Conservation (phyloP, 2,888 invertebrate genomes). For the Ellobium chinense region DNA sequence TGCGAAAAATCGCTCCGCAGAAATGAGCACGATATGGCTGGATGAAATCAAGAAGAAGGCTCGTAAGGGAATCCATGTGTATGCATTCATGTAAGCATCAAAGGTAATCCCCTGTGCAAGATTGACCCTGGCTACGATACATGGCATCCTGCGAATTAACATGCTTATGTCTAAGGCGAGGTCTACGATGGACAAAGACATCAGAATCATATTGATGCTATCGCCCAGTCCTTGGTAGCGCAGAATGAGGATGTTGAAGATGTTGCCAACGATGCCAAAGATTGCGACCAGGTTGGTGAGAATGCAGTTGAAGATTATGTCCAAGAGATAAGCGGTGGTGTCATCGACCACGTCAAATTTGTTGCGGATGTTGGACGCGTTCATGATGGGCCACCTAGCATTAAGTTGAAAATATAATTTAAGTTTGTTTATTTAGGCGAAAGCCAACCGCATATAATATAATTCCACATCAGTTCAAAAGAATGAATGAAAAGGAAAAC, state of each 20-base stretch:
- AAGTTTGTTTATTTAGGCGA: too few species aligned
- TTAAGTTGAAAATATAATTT: too few species aligned
- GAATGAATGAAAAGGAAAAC: too few species aligned
- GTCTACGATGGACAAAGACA: not conserved
- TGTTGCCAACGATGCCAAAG: not conserved
- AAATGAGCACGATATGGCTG: not conserved
- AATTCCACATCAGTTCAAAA: too few species aligned
- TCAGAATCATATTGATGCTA: not conserved
- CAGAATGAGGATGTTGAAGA: not conserved
- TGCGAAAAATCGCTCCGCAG: not conserved
- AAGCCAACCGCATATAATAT: too few species aligned
- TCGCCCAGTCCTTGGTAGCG: not conserved
- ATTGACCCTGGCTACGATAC: not conserved
- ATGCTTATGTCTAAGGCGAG: not conserved
- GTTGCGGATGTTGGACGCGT: too few species aligned
- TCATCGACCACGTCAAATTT: too few species aligned
- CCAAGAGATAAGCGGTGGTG: too few species aligned
- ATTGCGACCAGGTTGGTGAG: not conserved
- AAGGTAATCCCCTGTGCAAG: not conserved
- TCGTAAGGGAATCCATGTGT: not conserved
- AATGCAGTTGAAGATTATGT: not conserved
- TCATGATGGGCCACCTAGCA: too few species aligned
- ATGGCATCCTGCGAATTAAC: not conserved
- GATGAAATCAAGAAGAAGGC: not conserved
- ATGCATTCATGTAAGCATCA: not conserved